A percentile compares a stretch with the other conserved stretches of the same genome.
phyloP scores from a whole-genome alignment of 2,113 vertebrate genomes.

The Peromyscus californicus region DNA sequence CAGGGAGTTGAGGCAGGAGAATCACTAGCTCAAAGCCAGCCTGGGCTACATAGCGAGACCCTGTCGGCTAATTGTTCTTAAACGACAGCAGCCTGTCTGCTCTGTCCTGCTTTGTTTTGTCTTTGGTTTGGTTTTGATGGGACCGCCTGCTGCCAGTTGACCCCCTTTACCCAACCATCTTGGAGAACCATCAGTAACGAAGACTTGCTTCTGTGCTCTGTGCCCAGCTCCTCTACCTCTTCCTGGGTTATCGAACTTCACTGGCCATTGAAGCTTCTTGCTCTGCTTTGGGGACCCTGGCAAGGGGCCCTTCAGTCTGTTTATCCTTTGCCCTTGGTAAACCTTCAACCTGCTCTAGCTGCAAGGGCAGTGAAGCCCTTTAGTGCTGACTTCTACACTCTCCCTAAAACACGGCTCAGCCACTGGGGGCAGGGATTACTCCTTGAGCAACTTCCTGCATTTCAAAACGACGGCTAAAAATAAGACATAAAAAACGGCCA shows the following conservation, averaged over 20 bases:
- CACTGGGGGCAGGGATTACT: background rate
- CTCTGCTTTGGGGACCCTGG: background rate
- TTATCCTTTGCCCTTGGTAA: background rate
- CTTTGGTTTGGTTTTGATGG: background rate
- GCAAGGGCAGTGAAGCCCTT: background rate
- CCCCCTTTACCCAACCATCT: background rate
- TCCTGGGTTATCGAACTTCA: background rate
- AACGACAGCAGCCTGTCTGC: background rate
- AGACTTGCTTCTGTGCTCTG: background rate
- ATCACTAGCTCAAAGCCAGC: background rate
- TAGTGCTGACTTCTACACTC: background rate
- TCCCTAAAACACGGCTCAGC: background rate
- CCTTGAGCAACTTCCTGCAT: background rate
- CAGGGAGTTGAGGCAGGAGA: background rate
- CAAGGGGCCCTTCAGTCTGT: background rate
- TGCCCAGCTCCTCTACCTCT: background rate
- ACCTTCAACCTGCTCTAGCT: background rate
- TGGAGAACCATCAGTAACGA: background rate
- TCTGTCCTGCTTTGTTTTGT: background rate
- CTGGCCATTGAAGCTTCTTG: background rate
- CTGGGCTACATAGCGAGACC: background rate
- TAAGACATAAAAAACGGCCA: background rate
- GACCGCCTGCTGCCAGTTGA: background rate
- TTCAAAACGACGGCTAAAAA: constrained; percentile 25
- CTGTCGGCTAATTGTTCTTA: background rate